Base-by-base conservation (phyloP, 2,797 vertebrate species). In the Notamacropus eugenii region DNA sequence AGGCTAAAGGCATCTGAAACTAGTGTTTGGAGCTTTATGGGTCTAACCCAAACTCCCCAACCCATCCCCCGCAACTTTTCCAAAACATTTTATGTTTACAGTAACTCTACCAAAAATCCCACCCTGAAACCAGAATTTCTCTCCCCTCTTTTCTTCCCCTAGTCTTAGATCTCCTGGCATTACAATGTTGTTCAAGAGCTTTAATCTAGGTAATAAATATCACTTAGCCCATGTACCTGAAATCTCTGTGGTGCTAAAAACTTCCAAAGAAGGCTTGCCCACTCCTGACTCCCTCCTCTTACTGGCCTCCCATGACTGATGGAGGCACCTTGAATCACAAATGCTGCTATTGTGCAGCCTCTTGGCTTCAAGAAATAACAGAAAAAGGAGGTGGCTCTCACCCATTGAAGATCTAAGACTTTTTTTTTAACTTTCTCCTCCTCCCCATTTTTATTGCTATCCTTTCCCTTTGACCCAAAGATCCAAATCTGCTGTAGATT, bases 11-110 rank as follows among this genome's bases (percentile, higher is more conserved):
- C 96, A 92, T 95, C 57, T 0, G 0, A 40, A 97, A 94, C 98
- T 58, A 91, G 94, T 91, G 13, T 96, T 16, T 12, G 91, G 97
- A 96, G 91, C 14, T 0, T 74, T 92, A 59, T 67, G 96, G 92
- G 96, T 97, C 54, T 92, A 95, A 97, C 97, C 98, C 93, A 97
- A 98, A 98, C 95, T 92, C 57, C 24, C 54, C 90, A 82, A 90
- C 93, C 95, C 67, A 82, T 98, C 96, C 95, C 13, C 11, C 93
- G 93, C 55, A 90, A 56, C 27, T 96, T 95, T 0, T 97, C 95
- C 92, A 54, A 97, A 97, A 95, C 11, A 0, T 97, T 98, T 96
- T 98, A 97, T 96, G 95, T 54, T 90, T 90, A 62, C 94, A n/a
- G 96, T 92, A 97, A 34, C 95, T 97, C 96, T 91, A 96, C 94